Conservation (phyloP, 2,113 vertebrate genomes). For the human region DNA sequence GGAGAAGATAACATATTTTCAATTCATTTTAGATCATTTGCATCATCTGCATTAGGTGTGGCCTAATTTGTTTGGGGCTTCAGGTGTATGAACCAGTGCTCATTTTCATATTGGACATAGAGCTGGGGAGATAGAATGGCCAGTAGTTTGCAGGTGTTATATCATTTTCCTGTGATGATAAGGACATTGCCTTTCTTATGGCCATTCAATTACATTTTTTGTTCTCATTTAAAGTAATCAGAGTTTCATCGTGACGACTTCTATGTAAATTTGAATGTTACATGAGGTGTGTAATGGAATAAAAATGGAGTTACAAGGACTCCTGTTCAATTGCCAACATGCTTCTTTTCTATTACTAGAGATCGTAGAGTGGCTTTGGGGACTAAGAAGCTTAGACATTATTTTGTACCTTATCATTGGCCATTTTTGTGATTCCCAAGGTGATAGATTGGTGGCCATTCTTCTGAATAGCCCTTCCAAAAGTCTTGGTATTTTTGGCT, state of each 20-base stretch:
- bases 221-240: slow-evolving; percentile 58
- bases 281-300: slow-evolving; percentile 36
- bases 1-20: neutral
- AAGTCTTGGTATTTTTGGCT: neutral
- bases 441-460: neutral
- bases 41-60: neutral
- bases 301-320: slow-evolving; percentile 16
- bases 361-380: neutral
- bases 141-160: neutral
- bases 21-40: neutral
- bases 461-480: neutral
- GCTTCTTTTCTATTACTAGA: neutral
- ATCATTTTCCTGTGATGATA: neutral
- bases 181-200: neutral
- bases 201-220: slow-evolving; percentile 29
- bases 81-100: neutral
- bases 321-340: neutral
- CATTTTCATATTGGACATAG: neutral
- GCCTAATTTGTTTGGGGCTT: neutral
- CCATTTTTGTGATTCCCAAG: neutral
- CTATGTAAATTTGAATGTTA: slow-evolving; percentile 54
- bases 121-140: neutral
- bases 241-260: neutral
- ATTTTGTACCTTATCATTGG: neutral
- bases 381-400: neutral